Conservation (phyloP, 2,888 invertebrate genomes). For the Melangyna quadrimaculata region DNA sequence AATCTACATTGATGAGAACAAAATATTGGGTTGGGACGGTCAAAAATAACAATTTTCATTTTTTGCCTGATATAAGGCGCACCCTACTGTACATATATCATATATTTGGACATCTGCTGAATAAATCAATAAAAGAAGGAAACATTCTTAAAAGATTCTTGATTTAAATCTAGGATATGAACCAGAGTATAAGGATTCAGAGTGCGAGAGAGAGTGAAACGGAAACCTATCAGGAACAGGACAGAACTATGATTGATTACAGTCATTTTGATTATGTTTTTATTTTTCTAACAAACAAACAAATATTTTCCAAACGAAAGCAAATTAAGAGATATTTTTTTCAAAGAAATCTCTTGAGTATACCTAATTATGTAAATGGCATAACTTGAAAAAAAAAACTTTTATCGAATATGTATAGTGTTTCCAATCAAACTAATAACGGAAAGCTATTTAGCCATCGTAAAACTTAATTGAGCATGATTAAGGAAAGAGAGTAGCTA, state of each 20-base stretch:
- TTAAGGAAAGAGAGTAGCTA: not conserved
- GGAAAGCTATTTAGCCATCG: not conserved
- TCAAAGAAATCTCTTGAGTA: not conserved
- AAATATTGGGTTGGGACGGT: too few species aligned
- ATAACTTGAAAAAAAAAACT: not conserved
- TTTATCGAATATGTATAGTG: not conserved
- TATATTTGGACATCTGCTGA: not conserved
- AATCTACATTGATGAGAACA: too few species aligned
- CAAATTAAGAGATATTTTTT: not conserved
- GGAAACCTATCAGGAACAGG: not conserved
- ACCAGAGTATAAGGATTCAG: too few species aligned
- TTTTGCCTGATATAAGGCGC: too few species aligned
- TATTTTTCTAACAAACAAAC: not conserved
- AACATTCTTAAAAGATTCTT: not conserved
- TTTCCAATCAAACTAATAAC: constrained; percentile 12
- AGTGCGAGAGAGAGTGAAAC: too few species aligned
- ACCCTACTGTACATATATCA: too few species aligned
- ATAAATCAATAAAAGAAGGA: not conserved
- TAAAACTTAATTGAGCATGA: constrained; percentile 7
- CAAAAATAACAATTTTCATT: too few species aligned
- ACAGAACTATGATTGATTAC: constrained; percentile 17
- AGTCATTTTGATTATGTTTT: constrained; percentile 16
- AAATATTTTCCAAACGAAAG: not conserved
- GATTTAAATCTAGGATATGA: not conserved
- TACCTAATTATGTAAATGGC: not conserved